phyloP scores from a whole-genome alignment of 2,797 vertebrate genomes.

The Dipus sagitta region DNA sequence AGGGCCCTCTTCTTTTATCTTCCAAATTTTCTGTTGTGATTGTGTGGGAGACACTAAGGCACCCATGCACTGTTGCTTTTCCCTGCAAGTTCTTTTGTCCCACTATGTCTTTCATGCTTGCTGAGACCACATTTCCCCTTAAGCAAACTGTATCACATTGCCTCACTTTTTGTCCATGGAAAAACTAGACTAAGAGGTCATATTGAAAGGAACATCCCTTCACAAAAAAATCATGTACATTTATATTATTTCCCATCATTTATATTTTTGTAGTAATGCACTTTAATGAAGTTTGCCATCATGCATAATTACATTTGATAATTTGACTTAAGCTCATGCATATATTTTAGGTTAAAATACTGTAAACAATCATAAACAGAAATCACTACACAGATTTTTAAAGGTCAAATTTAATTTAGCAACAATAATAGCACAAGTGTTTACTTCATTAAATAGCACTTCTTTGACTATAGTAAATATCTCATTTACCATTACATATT shows the following conservation, averaged over 20 bases:
- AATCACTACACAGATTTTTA: neutral
- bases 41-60: too few species aligned
- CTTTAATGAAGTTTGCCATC: neutral
- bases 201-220: neutral
- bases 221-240: neutral
- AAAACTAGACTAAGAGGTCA: neutral
- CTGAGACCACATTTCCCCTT: neutral
- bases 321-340: neutral
- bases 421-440: neutral
- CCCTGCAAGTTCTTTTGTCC: neutral
- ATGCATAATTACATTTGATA: neutral
- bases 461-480: neutral
- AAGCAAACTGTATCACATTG: neutral
- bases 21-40: neutral
- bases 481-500: neutral
- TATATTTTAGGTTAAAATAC: neutral
- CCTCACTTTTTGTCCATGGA: neutral
- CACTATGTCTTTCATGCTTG: neutral
- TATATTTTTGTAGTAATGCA: neutral
- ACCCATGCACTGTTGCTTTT: neutral
- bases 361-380: neutral
- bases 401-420: conserved; percentile 21
- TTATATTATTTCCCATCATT: neutral
- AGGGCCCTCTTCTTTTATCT: neutral
- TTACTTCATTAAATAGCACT: neutral